Conservation (phyloP, 2,888 invertebrate species). For the Napeogenes sylphis region DNA sequence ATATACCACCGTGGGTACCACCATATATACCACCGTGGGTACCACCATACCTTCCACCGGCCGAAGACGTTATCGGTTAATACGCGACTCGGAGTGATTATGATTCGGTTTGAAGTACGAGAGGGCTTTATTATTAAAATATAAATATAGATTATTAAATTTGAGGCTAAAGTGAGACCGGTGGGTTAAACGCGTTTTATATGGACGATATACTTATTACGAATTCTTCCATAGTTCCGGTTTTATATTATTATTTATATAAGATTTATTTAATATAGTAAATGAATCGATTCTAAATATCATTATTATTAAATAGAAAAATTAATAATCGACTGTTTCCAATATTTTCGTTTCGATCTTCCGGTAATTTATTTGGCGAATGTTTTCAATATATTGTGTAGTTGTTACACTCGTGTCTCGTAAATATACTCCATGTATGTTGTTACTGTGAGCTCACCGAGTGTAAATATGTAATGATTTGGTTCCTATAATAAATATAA, state of each 20-base stretch:
- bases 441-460: too few species aligned
- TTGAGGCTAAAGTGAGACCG: too few species aligned
- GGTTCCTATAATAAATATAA: constrained; percentile 21
- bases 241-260: constrained; percentile 3
- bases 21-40: background rate
- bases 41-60: background rate
- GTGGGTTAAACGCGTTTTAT: constrained; percentile 3
- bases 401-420: too few species aligned
- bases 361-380: background rate
- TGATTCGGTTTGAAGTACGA: background rate
- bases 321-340: background rate
- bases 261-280: background rate
- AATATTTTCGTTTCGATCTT: background rate
- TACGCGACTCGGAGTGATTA: background rate
- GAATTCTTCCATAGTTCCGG: constrained; percentile 15
- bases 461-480: constrained; percentile 7
- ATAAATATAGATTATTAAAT: too few species aligned
- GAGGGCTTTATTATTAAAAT: too few species aligned
- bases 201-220: constrained; percentile 11
- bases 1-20: too few species aligned
- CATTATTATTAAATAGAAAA: too few species aligned
- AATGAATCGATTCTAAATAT: too few species aligned
- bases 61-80: background rate
- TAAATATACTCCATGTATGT: too few species aligned
- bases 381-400: too few species aligned